Evolutionary conservation across 2,113 vertebrate genomes (phyloP).

Genomic region (Syrrhaptes paradoxus): DNA sequence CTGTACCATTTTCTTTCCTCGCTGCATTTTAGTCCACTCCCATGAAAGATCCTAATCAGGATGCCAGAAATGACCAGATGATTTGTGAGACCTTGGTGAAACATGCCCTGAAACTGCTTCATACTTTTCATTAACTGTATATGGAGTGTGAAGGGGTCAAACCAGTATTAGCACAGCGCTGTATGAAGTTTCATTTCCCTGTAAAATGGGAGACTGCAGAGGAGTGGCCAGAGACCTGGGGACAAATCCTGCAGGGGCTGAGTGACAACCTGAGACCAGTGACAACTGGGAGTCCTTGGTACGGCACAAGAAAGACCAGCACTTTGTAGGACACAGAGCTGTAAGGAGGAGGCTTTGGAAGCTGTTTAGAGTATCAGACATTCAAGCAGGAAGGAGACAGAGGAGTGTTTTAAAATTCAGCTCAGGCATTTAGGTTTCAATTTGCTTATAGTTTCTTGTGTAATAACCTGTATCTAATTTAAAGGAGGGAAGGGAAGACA

Average conservation of each 20-base stretch:
- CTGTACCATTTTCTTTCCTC: background rate
- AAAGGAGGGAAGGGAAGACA: background rate
- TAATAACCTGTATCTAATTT: background rate
- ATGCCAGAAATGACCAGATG: background rate
- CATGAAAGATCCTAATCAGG: constrained; percentile 1
- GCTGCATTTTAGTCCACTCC: background rate
- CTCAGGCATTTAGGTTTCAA: background rate
- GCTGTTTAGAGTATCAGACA: background rate
- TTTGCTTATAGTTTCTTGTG: background rate
- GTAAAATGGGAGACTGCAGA: background rate
- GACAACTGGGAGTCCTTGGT: background rate
- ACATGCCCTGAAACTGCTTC: background rate
- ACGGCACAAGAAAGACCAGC: background rate
- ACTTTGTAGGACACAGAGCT: background rate
- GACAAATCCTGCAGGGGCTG: background rate
- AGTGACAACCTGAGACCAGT: background rate
- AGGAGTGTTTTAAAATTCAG: background rate
- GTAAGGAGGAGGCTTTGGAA: background rate
- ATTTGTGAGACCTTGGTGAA: constrained; percentile 40
- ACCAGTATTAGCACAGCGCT: background rate
- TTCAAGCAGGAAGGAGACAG: background rate
- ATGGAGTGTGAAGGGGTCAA: background rate
- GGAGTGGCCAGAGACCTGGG: background rate
- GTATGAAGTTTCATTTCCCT: background rate
- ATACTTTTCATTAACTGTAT: constrained; percentile 8